Percentiles rank a stretch among this genome's conserved stretches.
phyloP scores from a whole-genome alignment of 2,113 vertebrate species.

The Cryptomyrus ogoouensis region DNA sequence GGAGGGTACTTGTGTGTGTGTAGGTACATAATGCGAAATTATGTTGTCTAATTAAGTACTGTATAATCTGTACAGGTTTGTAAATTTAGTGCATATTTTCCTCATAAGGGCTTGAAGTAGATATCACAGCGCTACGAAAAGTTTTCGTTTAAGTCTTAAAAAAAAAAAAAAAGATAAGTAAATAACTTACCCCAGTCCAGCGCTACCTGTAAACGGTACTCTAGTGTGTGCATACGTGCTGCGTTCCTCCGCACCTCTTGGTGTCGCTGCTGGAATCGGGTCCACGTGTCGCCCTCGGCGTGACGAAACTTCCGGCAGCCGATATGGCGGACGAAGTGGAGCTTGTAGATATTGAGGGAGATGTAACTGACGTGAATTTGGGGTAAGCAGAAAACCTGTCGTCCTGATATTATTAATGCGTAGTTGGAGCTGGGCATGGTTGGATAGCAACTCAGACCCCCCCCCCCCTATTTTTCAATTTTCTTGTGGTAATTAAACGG shows the following conservation, averaged over 20 bases:
- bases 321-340: constrained; percentile 77
- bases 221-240: background rate
- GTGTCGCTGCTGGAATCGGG: background rate
- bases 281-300: background rate
- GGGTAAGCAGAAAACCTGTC: constrained; percentile 35
- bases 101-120: background rate
- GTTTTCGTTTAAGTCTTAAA: background rate
- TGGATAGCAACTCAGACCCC: background rate
- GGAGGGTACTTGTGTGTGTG: background rate
- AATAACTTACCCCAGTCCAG: background rate
- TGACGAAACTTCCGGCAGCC: constrained; percentile 5
- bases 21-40: background rate
- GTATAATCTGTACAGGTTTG: background rate
- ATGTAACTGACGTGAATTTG: constrained; percentile 49
- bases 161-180: background rate
- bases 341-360: constrained; percentile 86
- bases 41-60: background rate
- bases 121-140: background rate
- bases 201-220: background rate
- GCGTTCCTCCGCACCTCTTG: background rate
- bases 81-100: background rate
- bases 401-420: background rate
- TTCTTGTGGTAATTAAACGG: background rate
- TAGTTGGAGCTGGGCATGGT: background rate
- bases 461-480: background rate